A percentile compares a stretch with the other conserved stretches of the same genome.
Evolutionary conservation across 2,113 vertebrate species (phyloP).

Genomic region (Callospermophilus lateralis): DNA sequence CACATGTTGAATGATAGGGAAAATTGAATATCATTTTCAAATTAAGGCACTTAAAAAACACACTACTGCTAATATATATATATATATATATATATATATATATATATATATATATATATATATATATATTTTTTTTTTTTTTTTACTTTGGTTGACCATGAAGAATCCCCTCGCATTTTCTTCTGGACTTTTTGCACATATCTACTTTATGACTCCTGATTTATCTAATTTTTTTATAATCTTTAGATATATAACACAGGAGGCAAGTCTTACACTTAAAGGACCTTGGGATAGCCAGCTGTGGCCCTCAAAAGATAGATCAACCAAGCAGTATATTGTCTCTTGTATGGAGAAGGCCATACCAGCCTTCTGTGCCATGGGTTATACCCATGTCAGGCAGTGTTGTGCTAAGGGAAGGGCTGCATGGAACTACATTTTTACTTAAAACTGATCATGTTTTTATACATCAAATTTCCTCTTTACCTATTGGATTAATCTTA

Average conservation of each 20-base stretch:
- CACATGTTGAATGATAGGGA: not conserved
- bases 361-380: not conserved
- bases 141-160: not conserved
- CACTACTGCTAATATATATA: not conserved
- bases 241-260: not conserved
- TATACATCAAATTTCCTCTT: not conserved
- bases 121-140: not conserved
- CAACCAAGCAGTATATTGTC: not conserved
- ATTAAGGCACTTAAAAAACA: slow-evolving; percentile 27
- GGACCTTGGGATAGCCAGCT: not conserved
- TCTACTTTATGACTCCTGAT: not conserved
- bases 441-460: slow-evolving; percentile 12
- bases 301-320: not conserved
- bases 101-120: slow-evolving; percentile 23
- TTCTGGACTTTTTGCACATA: not conserved
- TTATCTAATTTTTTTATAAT: not conserved
- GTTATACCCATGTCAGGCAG: not conserved
- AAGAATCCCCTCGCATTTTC: not conserved
- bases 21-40: not conserved
- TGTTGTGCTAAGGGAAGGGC: slow-evolving; percentile 1
- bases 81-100: not conserved
- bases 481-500: slow-evolving; percentile 28
- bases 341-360: not conserved
- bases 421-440: not conserved
- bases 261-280: not conserved